Evolutionary conservation across 2,888 invertebrate species (phyloP).

Genomic region (Drosophila macrospina): DNA sequence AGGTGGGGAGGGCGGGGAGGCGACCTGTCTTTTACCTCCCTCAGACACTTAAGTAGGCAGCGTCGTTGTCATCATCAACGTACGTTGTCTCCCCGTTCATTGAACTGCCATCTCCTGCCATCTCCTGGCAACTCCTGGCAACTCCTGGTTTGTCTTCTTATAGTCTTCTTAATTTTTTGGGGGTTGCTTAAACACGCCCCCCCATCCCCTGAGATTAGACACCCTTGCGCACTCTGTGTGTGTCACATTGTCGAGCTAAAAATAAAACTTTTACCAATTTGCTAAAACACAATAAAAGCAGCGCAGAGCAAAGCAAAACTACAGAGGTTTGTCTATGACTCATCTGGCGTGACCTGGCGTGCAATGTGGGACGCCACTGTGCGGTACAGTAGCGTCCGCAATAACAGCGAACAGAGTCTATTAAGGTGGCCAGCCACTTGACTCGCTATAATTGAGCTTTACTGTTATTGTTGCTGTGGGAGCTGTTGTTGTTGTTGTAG

Average conservation of each 20-base stretch:
- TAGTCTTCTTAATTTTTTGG: slow-evolving; percentile 29
- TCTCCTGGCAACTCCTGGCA: too few species aligned
- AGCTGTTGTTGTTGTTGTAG: slow-evolving; percentile 19
- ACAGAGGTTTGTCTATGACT: slow-evolving; percentile 25
- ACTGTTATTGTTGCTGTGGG: slow-evolving; percentile 18
- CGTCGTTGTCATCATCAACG: slow-evolving; percentile 37
- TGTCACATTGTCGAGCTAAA: slow-evolving; percentile 34
- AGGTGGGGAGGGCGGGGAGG: too few species aligned
- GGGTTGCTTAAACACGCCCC: slow-evolving; percentile 32
- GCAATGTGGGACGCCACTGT: slow-evolving; percentile 4
- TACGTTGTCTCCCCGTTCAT: slow-evolving; percentile 51
- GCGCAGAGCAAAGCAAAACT: slow-evolving; percentile 13
- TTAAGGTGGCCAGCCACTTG: slow-evolving; percentile 55
- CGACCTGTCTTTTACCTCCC: background rate
- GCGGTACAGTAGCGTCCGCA: slow-evolving; percentile 12
- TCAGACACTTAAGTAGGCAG: slow-evolving; percentile 72
- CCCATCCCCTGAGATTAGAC: background rate
- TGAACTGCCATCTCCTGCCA: slow-evolving; percentile 58
- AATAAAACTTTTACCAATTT: slow-evolving; percentile 28
- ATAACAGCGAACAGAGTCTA: slow-evolving; percentile 7
- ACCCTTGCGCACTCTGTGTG: slow-evolving; percentile 1
- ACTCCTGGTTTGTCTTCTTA: slow-evolving; percentile 19
- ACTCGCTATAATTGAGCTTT: slow-evolving; percentile 57
- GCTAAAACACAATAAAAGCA: slow-evolving; percentile 25
- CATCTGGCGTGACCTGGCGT: slow-evolving; percentile 25